phyloP scores from a whole-genome alignment of 2,113 vertebrate genomes.

The Acanthisitta chloris region DNA sequence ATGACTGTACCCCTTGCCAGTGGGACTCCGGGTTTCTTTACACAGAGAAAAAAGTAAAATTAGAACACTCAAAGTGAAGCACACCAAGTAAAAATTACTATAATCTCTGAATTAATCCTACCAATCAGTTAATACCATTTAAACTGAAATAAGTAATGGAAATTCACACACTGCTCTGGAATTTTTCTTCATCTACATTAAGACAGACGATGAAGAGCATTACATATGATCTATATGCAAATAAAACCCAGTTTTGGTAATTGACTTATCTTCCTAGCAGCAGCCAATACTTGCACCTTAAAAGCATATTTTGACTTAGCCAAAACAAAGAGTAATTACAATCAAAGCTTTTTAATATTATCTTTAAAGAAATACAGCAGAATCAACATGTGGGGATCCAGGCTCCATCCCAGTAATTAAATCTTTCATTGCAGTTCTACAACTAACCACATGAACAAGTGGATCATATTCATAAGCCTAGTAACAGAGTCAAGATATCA shows the following conservation, averaged over 20 bases:
- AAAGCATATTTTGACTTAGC: not conserved
- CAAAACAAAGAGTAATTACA: not conserved
- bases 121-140: not conserved
- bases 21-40: slow-evolving; percentile 89
- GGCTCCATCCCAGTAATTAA: not conserved
- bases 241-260: not conserved
- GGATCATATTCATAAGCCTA: not conserved
- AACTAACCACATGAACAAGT: not conserved
- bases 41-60: not conserved
- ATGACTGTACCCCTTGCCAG: slow-evolving; percentile 86
- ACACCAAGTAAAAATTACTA: not conserved
- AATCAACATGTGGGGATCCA: not conserved
- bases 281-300: not conserved
- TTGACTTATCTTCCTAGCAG: not conserved
- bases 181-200: not conserved
- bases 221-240: not conserved
- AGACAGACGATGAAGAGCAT: not conserved
- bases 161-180: not conserved
- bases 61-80: not conserved
- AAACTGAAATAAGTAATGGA: not conserved
- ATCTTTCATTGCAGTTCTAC: not conserved
- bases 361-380: not conserved
- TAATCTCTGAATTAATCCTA: not conserved
- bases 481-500: not conserved
- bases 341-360: not conserved